Conservation (phyloP, 2,113 vertebrate genomes). For the Clarias batrachus region DNA sequence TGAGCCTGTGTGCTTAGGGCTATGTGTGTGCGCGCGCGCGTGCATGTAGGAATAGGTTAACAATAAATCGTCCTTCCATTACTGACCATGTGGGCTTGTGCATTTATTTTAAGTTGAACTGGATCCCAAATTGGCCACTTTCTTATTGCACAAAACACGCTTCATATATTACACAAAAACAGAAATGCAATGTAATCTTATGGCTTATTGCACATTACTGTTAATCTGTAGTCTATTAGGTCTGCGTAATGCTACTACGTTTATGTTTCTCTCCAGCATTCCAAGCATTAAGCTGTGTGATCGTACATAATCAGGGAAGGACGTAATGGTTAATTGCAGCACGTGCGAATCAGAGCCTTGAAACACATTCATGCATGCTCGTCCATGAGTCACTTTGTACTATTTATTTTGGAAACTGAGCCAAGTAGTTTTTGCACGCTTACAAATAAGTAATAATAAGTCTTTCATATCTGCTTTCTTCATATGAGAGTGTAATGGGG, state of each 20-base stretch:
- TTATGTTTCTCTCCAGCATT: too few species aligned
- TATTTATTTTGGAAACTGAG: background rate
- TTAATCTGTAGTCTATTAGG: too few species aligned
- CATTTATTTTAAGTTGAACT: background rate
- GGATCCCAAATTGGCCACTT: background rate
- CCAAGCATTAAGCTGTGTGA: too few species aligned
- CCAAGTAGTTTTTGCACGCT: background rate
- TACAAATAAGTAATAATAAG: background rate
- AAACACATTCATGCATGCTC: background rate
- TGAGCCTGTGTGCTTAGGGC: background rate
- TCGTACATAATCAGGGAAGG: too few species aligned
- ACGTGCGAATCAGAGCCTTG: background rate
- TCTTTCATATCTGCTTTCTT: background rate
- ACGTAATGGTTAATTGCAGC: background rate
- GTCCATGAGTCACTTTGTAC: background rate
- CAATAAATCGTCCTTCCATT: slow-evolving; percentile 1
- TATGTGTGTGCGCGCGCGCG: background rate
- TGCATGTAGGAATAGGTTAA: background rate
- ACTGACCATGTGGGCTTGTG: background rate
- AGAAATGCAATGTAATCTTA: too few species aligned
- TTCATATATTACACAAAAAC: too few species aligned
- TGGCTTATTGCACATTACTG: too few species aligned
- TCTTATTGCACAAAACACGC: too few species aligned
- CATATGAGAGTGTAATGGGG: background rate
- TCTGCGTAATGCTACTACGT: too few species aligned